Evolutionary conservation across 2,797 vertebrate genomes (phyloP), one percentile per base, ranked within the genome.

Genomic region (Vireo griseus): DNA sequence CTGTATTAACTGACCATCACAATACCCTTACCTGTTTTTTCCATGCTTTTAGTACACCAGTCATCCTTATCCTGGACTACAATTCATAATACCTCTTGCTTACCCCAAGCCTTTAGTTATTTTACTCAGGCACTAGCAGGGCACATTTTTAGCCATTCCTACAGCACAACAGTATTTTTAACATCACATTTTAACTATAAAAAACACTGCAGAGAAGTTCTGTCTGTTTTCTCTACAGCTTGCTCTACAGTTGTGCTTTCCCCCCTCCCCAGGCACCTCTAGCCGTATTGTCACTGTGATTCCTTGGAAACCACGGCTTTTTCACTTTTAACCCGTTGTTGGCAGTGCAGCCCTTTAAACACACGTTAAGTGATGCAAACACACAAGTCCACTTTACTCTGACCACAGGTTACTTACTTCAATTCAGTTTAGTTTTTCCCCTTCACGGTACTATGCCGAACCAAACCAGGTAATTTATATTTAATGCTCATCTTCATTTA

Each of bases 401-500:
- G 33, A 44, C 25, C 18, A 4, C 28, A 4, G 5, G 1, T 14
- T 24, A 6, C 2, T 29, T 6, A 28, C 8, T 8, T 51, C 48
- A 13, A 20, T 4, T 40, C 21, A 10, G 7, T 29, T 77, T 6
- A 18, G 15, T 22, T 52, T 50, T 21, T 4, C 12, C 19, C 26
- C 14, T 19, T 40, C 26, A 5, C 3, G 9, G 14, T 0, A 44
- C 10, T 3, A 42, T 3, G 3, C 48, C 58, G 31, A 79, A 35
- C 2, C 33, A 22, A 92, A 29, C 8, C 9, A 1, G 0, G 8
- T 2, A 2, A 35, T 11, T 31, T 20, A 7, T 5, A 35, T 3
- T 10, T 9, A n/a, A 21, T 0, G 0, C 14, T 22, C 31, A 10
- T 14, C 16, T 77, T 52, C 33, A 68, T 28, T 48, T 19, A n/a